A percentile compares a stretch with the other conserved stretches of the same genome.
Conservation (phyloP, 2,113 vertebrate genomes). For the Lepisosteus osseus region DNA sequence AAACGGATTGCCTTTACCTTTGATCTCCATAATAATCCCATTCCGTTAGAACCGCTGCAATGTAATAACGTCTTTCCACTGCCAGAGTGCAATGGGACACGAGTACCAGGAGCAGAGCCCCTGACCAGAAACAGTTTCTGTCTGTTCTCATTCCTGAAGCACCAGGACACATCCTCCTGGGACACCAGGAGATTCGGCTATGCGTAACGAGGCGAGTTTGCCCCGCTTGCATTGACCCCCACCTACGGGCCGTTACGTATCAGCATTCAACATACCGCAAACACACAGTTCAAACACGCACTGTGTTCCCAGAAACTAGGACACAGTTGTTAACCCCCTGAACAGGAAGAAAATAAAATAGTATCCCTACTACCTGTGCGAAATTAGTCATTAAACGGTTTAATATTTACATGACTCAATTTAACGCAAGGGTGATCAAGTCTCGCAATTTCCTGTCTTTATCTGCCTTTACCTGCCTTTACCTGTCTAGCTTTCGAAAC, state of each 20-base stretch:
- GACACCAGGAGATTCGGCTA: neutral
- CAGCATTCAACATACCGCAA: neutral
- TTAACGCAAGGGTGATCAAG: too few relatives aligned
- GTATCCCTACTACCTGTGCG: too few relatives aligned
- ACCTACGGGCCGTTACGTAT: neutral
- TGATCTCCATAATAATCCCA: conserved; percentile 46
- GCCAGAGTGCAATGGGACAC: conserved; percentile 19
- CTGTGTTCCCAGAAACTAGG: neutral
- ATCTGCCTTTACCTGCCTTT: too few relatives aligned
- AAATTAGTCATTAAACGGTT: too few relatives aligned
- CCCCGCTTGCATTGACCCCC: neutral
- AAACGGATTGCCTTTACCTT: conserved; percentile 27
- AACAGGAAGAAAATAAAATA: too few relatives aligned
- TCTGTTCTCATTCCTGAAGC: neutral
- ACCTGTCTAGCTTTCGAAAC: too few relatives aligned
- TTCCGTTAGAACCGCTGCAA: conserved; percentile 64
- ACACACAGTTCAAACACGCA: neutral
- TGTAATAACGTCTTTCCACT: conserved; percentile 60
- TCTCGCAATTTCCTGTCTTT: too few relatives aligned
- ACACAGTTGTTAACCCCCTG: too few relatives aligned
- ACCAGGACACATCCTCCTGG: neutral
- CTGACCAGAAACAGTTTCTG: conserved; percentile 11
- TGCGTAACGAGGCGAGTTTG: neutral
- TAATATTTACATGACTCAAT: too few relatives aligned
- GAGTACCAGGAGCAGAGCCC: conserved; percentile 30